phyloP scores from a whole-genome alignment of 2,888 invertebrate genomes.

The Geotrupes spiniger region DNA sequence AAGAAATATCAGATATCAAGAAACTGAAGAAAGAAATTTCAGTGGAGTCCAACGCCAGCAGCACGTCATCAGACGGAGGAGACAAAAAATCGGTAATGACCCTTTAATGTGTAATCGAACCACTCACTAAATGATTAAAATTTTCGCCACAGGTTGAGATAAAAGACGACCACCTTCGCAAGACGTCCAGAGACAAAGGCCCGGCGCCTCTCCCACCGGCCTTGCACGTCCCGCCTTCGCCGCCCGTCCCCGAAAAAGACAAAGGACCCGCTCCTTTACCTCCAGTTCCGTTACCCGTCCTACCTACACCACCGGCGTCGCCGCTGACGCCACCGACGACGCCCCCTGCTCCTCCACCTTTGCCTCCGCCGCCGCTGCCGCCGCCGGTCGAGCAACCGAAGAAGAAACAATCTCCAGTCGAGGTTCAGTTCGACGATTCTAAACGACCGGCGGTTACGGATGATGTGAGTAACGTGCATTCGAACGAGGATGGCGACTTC shows the following conservation, averaged over 20 bases:
- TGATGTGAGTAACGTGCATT: slow-evolving; percentile 2
- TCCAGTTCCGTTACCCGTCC: slow-evolving; percentile 29
- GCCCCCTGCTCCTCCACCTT: slow-evolving; percentile 36
- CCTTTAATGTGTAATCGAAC: too few species aligned
- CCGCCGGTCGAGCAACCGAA: slow-evolving; percentile 28
- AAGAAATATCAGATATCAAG: slow-evolving; percentile 30
- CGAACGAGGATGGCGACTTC: slow-evolving; percentile 22
- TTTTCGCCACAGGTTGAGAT: slow-evolving; percentile 59
- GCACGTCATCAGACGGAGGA: slow-evolving; percentile 24
- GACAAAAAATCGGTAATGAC: slow-evolving; percentile 37
- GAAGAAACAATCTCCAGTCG: not conserved
- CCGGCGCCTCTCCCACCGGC: slow-evolving; percentile 69
- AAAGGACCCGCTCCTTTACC: slow-evolving; percentile 40
- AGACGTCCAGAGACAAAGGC: slow-evolving; percentile 68
- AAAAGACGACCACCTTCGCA: slow-evolving; percentile 58
- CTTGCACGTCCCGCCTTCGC: slow-evolving; percentile 35
- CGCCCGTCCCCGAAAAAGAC: slow-evolving; percentile 44
- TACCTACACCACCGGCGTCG: slow-evolving; percentile 48
- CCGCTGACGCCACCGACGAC: slow-evolving; percentile 45
- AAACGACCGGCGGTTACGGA: not conserved
- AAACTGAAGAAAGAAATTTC: slow-evolving; percentile 33
- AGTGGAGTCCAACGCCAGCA: slow-evolving; percentile 26
- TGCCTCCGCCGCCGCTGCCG: slow-evolving; percentile 24
- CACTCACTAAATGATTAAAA: not conserved
- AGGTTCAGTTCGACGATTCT: not conserved